Evolutionary conservation across 2,113 vertebrate genomes (phyloP).

Genomic region (Rallus limicola): DNA sequence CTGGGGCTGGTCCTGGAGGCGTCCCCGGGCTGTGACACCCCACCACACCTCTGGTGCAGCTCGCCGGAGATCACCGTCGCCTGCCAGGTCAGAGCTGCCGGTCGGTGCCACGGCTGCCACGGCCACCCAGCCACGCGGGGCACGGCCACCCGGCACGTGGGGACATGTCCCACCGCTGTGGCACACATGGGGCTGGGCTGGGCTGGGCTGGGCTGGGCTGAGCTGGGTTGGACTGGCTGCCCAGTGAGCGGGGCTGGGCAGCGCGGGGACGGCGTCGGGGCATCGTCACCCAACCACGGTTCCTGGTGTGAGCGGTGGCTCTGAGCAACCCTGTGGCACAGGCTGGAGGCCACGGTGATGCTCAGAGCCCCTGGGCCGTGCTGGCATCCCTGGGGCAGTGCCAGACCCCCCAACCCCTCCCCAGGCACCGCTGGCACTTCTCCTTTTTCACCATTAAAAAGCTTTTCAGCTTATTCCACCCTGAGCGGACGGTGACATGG

Average conservation of each 20-base stretch:
- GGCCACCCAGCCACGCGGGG: neutral
- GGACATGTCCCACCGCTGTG: rapidly evolving
- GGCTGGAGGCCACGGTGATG: rapidly evolving
- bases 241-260: no score
- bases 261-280: rapidly evolving
- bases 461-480: neutral
- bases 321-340: neutral
- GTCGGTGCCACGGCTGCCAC: neutral
- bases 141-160: neutral
- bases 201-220: no score
- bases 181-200: neutral
- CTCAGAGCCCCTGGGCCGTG: neutral
- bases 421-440: neutral
- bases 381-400: neutral
- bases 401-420: neutral
- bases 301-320: rapidly evolving
- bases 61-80: conserved; percentile 67
- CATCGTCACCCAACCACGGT: neutral
- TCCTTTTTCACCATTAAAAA: neutral
- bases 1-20: neutral
- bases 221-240: no score
- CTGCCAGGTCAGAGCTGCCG: conserved; percentile 79
- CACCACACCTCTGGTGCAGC: conserved; percentile 78
- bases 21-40: conserved; percentile 45
- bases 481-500: rapidly evolving